These are phyloP conservation scores for Ditylenchus weischeri DNA, from an alignment of 2,888 invertebrate species.

Conservation along the genomic window DNA sequence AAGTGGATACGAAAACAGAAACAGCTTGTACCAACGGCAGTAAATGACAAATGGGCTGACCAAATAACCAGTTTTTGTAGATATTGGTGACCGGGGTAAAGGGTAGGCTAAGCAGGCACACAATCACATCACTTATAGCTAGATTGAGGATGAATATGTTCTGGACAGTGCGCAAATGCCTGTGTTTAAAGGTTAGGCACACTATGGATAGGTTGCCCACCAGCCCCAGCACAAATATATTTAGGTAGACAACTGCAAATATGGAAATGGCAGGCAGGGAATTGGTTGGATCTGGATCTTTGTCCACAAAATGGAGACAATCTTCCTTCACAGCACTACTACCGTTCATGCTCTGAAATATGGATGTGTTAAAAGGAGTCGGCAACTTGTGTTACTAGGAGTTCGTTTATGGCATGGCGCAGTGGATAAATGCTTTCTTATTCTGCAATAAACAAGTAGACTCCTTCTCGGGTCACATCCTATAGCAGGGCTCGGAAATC, in stretches of 20 bases:
- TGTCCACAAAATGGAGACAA: constrained; percentile 44
- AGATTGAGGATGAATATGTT: constrained; percentile 93
- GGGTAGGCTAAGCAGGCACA: constrained; percentile 87
- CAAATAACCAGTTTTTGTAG: constrained; percentile 84
- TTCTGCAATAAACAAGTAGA: no score
- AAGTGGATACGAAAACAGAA: constrained; percentile 43
- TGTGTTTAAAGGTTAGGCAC: constrained; percentile 35
- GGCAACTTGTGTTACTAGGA: no score
- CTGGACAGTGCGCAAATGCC: constrained; percentile 43
- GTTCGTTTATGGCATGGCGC: no score
- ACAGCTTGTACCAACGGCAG: constrained; percentile 77
- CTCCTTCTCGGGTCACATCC: no score
- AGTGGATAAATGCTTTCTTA: no score
- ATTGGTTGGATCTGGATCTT: constrained; percentile 53
- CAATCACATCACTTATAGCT: constrained; percentile 85
- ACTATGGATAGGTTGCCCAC: constrained; percentile 52
- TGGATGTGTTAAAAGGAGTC: no score
- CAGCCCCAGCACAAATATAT: constrained; percentile 56
- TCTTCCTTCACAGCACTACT: constrained; percentile 3
- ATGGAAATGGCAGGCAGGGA: constrained; percentile 41
- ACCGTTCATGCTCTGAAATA: constrained; percentile 3
- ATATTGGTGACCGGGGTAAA: constrained; percentile 92
- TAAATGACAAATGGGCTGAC: constrained; percentile 80
- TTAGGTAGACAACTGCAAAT: constrained; percentile 48
- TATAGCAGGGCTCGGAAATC: no score